These are phyloP conservation scores for Pogonomyrmex barbatus DNA, from an alignment of 1,140 invertebrate genomes.

Conservation along the genomic window DNA sequence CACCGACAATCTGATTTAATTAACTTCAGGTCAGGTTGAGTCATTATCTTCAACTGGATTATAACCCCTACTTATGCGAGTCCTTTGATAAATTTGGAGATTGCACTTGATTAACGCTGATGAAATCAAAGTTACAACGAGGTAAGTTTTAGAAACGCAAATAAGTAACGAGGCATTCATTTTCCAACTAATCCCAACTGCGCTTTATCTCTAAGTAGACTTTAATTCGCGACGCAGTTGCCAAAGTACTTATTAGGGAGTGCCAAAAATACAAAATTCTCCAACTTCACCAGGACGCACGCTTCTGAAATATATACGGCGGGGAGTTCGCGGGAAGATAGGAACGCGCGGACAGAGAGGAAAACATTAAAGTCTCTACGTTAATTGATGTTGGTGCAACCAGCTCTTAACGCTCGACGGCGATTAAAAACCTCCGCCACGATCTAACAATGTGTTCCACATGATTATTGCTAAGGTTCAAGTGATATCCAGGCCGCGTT, in stretches of 20 bases:
- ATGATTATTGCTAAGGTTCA: slow-evolving; percentile 69
- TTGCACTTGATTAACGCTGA: slow-evolving; percentile 18
- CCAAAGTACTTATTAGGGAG: background rate
- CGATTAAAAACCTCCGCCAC: slow-evolving; percentile 26
- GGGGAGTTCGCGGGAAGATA: background rate
- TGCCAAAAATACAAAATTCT: background rate
- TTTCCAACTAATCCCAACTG: background rate
- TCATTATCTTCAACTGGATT: background rate
- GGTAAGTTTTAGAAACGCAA: background rate
- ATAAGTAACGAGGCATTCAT: background rate
- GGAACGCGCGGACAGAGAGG: background rate
- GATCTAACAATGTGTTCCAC: slow-evolving; percentile 53
- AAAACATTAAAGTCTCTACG: slow-evolving; percentile 1
- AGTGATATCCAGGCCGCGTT: slow-evolving; percentile 47
- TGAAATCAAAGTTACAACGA: background rate
- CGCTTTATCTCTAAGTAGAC: background rate
- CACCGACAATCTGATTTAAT: slow-evolving; percentile 47
- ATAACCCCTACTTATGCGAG: slow-evolving; percentile 18
- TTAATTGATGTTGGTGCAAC: slow-evolving; percentile 33
- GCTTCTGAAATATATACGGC: background rate
- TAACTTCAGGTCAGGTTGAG: slow-evolving; percentile 14
- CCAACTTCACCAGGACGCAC: slow-evolving; percentile 13
- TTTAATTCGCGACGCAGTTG: background rate
- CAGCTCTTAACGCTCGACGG: slow-evolving; percentile 38
- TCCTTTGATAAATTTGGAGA: slow-evolving; percentile 53